Evolutionary conservation across 2,113 vertebrate genomes (phyloP).

Genomic region (Emydura subglobosa): DNA sequence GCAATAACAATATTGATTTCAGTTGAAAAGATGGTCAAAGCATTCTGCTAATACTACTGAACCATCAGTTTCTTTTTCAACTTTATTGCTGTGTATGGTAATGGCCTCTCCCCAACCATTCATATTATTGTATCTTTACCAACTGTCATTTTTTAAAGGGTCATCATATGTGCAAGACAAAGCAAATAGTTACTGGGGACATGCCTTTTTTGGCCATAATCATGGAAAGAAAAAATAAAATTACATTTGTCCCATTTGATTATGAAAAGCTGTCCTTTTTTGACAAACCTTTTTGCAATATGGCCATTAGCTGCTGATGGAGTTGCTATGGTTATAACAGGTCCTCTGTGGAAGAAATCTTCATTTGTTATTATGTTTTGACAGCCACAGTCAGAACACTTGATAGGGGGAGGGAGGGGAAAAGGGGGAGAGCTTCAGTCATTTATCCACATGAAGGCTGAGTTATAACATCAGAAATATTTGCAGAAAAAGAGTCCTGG

Average conservation of each 20-base stretch:
- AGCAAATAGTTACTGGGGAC: constrained; percentile 8
- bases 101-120: constrained; percentile 28
- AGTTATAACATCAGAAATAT: constrained; percentile 58
- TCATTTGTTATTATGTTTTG: constrained; percentile 86
- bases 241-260: neutral
- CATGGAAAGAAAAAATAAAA: constrained; percentile 32
- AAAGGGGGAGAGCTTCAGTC: constrained; percentile 26
- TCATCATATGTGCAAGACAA: neutral
- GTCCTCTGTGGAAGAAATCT: constrained; percentile 81
- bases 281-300: constrained; percentile 39
- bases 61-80: constrained; percentile 19
- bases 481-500: constrained; percentile 40
- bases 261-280: constrained; percentile 56
- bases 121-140: constrained; percentile 11
- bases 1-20: constrained; percentile 42
- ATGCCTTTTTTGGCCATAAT: constrained; percentile 21
- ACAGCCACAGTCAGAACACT: constrained; percentile 75
- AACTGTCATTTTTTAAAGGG: constrained; percentile 28
- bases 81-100: constrained; percentile 25
- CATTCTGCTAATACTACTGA: constrained; percentile 32
- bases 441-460: constrained; percentile 52
- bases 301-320: constrained; percentile 63
- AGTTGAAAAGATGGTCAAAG: constrained; percentile 48
- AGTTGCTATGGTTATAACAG: constrained; percentile 77
- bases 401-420: constrained; percentile 45